Evolutionary conservation across 2,888 invertebrate species (phyloP).

Genomic region (Lasioglossum morio): DNA sequence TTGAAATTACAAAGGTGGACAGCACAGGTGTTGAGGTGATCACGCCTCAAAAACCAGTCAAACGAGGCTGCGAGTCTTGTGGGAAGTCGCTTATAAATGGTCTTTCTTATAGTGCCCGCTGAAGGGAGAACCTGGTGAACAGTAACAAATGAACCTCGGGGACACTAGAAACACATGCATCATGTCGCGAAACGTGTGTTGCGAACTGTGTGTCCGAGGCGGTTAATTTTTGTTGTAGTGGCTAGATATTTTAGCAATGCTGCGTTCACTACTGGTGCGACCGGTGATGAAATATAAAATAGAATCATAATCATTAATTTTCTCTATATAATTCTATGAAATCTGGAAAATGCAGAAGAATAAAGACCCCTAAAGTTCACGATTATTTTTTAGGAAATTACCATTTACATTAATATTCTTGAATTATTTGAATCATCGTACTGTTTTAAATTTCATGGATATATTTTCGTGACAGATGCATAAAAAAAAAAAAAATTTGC

Average conservation of each 20-base stretch:
- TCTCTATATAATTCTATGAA: no score
- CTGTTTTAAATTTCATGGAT: no score
- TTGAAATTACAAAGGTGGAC: background rate
- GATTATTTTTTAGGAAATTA: no score
- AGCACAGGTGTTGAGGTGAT: background rate
- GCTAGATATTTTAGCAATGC: background rate
- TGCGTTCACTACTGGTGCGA: background rate
- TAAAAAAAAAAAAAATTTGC: no score
- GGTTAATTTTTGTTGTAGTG: background rate
- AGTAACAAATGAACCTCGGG: constrained; percentile 1
- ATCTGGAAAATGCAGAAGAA: no score
- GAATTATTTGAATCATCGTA: no score
- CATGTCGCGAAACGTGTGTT: background rate
- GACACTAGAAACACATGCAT: constrained; percentile 2
- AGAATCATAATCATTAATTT: no score
- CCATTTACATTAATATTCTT: no score
- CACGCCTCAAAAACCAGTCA: background rate
- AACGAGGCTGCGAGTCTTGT: background rate
- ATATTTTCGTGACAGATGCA: no score
- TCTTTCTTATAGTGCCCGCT: background rate
- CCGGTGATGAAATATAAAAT: no score
- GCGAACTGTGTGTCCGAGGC: background rate
- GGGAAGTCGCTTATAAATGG: constrained; percentile 7
- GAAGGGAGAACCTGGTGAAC: background rate
- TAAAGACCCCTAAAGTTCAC: no score